Evolutionary conservation across 2,888 invertebrate genomes (phyloP), one percentile per base, ranked within the genome.

Genomic region (Pristionchus mayeri): DNA sequence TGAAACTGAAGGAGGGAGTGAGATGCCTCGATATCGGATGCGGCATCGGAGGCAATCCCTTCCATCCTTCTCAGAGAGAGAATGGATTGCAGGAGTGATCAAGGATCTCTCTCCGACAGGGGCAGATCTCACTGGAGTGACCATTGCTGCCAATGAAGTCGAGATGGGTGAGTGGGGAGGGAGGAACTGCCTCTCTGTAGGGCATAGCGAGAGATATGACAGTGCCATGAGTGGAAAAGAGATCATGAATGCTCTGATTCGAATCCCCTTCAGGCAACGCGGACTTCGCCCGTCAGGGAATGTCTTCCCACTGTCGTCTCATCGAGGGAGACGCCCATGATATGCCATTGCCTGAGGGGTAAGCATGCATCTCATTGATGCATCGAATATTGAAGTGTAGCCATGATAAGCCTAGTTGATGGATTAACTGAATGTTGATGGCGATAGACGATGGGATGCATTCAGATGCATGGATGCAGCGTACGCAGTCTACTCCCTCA

Each of bases 1-100:
- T 91, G 57, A 80, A 85, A 9, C 85, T 91, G n/a, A 63, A 80
- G 9, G 85, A 84, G 16, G 89, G 87, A 11, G 86, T 86, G 30
- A 86, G 86, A 18, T 92, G 92, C 82, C 76, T 92, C 54, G 92
- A 92, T 83, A 89, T 92, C 50, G 92, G 92, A 40, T 92, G 92
- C 79, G 92, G 92, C 27, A 89, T 90, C 63, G 90, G 90, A 21
- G 54, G 54, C 52, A 4, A n/a, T 21, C 18, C 16, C 11, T 24
- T 57, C 87, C 60, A 21, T 57, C 57, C n/a, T 24, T 67, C 67
- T 7, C 2, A 16, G 37, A 18, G 9, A 21, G 30, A 67, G 67
- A 67, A 40, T 24, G 3, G n/a, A 40, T 37, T 44, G 87, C 87
- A 27, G 89, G 90, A 11, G 92, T 92, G 9, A 92, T 92, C 75